Evolutionary conservation across 2,888 invertebrate species (phyloP), one percentile per base, ranked within the genome.

Genomic region (Nebria salina): DNA sequence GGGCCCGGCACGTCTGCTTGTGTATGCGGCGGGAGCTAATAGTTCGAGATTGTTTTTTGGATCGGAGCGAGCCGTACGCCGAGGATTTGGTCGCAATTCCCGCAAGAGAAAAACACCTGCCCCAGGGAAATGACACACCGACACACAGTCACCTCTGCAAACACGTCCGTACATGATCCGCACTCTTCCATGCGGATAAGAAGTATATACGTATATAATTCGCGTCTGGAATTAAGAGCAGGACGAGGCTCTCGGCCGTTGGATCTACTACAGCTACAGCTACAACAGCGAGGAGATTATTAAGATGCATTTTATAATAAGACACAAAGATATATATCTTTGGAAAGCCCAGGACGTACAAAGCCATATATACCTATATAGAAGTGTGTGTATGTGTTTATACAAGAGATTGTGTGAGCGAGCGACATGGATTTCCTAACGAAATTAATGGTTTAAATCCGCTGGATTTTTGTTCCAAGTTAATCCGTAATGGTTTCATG

Each of bases 231-330:
- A 54, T 54, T 54, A 54, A 54, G 54, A 54, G 2, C 54, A 54
- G 5, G 34, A 20, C 20, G 20, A 34, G 54, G 11, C 54, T 54
- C 54, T 54, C 8, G 54, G 11, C 4, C 7, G 54, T 54, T 54
- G 54, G 54, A 54, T 54, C 8, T 13, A 54, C 54, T 54, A 54
- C 54, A 54, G 13, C 4, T 11, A 68, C 7, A 68, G 9, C 9
- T 26, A 70, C 70, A 13, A 2, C 70, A 34, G 26, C 70, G 25
- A 11, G 1, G 54, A 72, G 80, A 80, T 80, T 80, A 80, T 80
- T 75, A 80, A 80, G 80, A 80, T 75, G 80, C 80, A 80, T 80
- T 80, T 80, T 72, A 80, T 80, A 80, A 80, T 80, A 79, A 79
- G 79, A 54, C 80, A 26, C 13, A 15, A 65, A 80, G 80, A 80